Evolutionary conservation across 1,140 invertebrate species (phyloP).

Genomic region (Trypoxylus dichotomus): DNA sequence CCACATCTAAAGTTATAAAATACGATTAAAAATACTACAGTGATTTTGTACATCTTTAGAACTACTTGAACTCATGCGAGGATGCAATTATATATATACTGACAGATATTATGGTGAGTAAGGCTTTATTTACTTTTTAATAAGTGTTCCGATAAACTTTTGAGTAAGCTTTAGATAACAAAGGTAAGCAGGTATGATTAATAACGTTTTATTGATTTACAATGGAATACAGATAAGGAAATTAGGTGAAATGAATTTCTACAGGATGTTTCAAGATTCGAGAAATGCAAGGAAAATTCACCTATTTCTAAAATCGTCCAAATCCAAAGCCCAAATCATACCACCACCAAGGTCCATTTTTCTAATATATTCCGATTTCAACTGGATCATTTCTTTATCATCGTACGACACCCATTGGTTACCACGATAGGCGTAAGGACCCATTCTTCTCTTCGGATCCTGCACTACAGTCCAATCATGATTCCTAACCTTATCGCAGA

Average conservation of each 20-base stretch:
- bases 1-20: slow-evolving; percentile 59
- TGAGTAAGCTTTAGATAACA: too few relatives aligned
- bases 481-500: slow-evolving; percentile 76
- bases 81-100: too few relatives aligned
- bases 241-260: too few relatives aligned
- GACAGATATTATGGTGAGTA: too few relatives aligned
- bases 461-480: slow-evolving; percentile 78
- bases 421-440: slow-evolving; percentile 82
- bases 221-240: background rate
- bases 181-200: background rate
- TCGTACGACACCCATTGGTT: slow-evolving; percentile 91
- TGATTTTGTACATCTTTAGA: background rate
- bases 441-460: slow-evolving; percentile 74
- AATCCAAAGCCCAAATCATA: slow-evolving; percentile 89
- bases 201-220: background rate
- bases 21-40: background rate
- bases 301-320: slow-evolving; percentile 79
- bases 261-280: too few relatives aligned
- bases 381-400: slow-evolving; percentile 75
- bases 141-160: too few relatives aligned
- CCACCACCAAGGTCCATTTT: slow-evolving; percentile 78
- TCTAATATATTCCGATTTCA: slow-evolving; percentile 76
- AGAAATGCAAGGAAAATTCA: too few relatives aligned
- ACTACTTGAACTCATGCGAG: too few relatives aligned
- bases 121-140: too few relatives aligned